phyloP scores from a whole-genome alignment of 2,888 invertebrate genomes.

The Ditylenchus weischeri region DNA sequence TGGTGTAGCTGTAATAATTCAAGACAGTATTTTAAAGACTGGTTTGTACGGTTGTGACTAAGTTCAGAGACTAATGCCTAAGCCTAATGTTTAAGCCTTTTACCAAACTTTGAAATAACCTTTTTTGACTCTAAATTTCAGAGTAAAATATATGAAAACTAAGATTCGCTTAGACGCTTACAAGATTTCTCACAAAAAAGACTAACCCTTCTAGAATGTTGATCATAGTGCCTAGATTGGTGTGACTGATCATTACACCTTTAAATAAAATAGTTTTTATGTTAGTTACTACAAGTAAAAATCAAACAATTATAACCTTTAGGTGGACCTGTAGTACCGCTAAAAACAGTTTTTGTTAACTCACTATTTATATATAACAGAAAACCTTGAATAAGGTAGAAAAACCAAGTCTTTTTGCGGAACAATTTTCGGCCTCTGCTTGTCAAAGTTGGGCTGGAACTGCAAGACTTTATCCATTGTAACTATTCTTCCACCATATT shows the following conservation, averaged over 20 bases:
- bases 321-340: conserved; percentile 54
- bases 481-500: conserved; percentile 5
- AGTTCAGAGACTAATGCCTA: no score
- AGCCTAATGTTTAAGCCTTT: not conserved
- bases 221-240: conserved; percentile 47
- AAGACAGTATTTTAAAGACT: not conserved
- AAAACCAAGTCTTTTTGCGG: conserved; percentile 40
- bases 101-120: no score
- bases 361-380: not conserved
- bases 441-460: conserved; percentile 19
- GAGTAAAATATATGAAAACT: no score
- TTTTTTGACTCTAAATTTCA: no score
- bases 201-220: conserved; percentile 29
- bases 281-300: not conserved
- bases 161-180: not conserved
- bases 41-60: no score
- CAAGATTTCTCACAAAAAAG: not conserved
- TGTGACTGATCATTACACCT: conserved; percentile 53
- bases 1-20: not conserved
- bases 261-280: not conserved
- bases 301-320: conserved; percentile 25
- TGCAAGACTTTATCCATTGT: conserved; percentile 21
- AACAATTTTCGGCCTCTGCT: conserved; percentile 4
- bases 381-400: conserved; percentile 47
- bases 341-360: conserved; percentile 10